A percentile compares a stretch with the other conserved stretches of the same genome.
phyloP scores from a whole-genome alignment of 1,140 invertebrate genomes.

The Mycetomoellerius zeteki region DNA sequence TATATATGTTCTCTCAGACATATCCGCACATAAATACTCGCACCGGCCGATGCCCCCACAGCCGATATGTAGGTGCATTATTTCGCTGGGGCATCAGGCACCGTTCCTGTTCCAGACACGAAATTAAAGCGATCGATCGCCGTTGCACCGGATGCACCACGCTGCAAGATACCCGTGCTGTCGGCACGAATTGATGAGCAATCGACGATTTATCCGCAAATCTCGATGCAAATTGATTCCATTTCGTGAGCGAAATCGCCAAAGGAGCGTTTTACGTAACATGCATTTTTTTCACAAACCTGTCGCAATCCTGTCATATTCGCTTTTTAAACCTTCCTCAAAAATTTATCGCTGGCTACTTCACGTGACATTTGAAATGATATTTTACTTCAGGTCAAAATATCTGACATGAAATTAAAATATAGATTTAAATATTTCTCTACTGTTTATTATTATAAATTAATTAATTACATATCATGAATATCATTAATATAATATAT shows the following conservation, averaged over 20 bases:
- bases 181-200: conserved; percentile 38
- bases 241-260: neutral
- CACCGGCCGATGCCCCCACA: neutral
- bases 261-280: neutral
- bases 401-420: neutral
- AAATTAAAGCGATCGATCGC: conserved; percentile 68
- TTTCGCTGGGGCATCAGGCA: conserved; percentile 47
- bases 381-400: neutral
- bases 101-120: conserved; percentile 53
- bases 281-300: neutral
- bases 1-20: neutral
- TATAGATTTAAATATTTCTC: neutral
- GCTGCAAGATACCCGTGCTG: conserved; percentile 26
- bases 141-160: conserved; percentile 26
- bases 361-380: neutral
- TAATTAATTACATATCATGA: neutral
- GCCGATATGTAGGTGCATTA: conserved; percentile 59
- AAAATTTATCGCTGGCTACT: neutral
- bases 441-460: neutral
- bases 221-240: conserved; percentile 52
- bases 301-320: neutral
- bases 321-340: neutral
- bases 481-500: neutral
- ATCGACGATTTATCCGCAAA: conserved; percentile 51
- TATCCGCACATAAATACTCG: neutral